Percentiles rank a stretch among this genome's conserved stretches.
Conservation (phyloP, 2,888 invertebrate species). For the Dryococelus australis region DNA sequence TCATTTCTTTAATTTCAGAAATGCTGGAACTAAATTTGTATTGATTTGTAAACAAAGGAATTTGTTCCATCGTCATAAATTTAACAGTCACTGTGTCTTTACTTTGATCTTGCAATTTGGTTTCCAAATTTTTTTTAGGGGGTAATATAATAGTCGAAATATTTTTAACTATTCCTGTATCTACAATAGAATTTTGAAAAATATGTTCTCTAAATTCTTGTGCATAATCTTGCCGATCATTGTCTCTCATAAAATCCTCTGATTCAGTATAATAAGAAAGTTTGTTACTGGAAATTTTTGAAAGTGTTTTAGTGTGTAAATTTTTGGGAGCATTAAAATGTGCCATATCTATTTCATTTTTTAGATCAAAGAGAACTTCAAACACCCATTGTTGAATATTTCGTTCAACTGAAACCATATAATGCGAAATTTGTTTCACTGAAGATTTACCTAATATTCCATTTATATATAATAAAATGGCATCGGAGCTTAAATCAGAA, state of each 20-base stretch:
- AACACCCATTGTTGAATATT: background rate
- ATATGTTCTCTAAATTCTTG: background rate
- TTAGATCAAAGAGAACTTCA: background rate
- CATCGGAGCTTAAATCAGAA: background rate
- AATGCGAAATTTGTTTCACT: background rate
- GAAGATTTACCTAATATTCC: background rate
- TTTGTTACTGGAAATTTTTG: background rate
- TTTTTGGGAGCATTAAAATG: background rate
- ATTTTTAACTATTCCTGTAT: background rate
- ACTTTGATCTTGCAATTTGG: no score
- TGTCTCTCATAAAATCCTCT: background rate
- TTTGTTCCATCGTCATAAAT: background rate
- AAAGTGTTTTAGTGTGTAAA: background rate
- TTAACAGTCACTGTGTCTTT: background rate
- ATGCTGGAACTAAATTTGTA: background rate
- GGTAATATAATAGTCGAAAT: background rate
- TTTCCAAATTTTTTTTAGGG: background rate
- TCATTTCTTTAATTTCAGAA: background rate
- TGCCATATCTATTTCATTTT: background rate
- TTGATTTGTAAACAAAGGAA: background rate
- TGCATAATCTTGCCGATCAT: background rate
- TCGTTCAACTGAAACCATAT: background rate
- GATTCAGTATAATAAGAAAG: background rate
- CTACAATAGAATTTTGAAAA: background rate
- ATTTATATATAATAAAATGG: background rate